Percentiles rank a stretch among this genome's conserved stretches.
Conservation (phyloP, 2,113 vertebrate species). For the Stigmatopora argus region DNA sequence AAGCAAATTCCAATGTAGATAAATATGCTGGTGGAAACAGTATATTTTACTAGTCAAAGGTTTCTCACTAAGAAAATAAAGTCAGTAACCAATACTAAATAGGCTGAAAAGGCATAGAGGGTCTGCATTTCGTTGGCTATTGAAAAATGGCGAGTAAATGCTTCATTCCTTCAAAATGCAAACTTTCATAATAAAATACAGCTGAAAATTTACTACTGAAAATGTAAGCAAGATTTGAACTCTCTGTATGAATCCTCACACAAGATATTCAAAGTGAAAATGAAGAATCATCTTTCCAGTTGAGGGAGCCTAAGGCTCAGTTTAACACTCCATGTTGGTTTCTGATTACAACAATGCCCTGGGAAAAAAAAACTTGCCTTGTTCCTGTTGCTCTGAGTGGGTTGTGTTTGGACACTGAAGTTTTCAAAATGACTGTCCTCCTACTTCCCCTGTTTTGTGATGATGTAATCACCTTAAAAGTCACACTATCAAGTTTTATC, state of each 20-base stretch:
- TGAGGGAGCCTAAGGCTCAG: conserved; percentile 53
- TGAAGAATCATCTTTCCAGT: conserved; percentile 41
- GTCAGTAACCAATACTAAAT: not conserved
- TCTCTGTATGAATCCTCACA: not conserved
- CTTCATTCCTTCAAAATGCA: not conserved
- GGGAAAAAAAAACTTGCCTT: conserved; percentile 14
- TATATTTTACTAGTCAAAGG: not conserved
- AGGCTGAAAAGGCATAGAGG: not conserved
- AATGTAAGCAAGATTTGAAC: not conserved
- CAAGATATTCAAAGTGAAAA: conserved; percentile 1
- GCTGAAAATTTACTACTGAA: not conserved
- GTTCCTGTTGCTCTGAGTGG: conserved; percentile 11
- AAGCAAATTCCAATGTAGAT: not conserved
- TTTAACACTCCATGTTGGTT: conserved; percentile 3
- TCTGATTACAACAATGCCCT: conserved; percentile 24
- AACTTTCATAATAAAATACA: not conserved
- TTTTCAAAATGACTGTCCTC: conserved; percentile 13
- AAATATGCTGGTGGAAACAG: not conserved
- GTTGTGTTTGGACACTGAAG: conserved; percentile 1
- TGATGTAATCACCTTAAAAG: not conserved
- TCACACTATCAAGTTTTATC: too few relatives aligned
- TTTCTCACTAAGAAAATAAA: not conserved
- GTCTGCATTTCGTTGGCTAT: not conserved
- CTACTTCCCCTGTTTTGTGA: not conserved
- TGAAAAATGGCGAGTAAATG: not conserved